phyloP scores from a whole-genome alignment of 2,888 invertebrate genomes.

The Agriopis marginaria region DNA sequence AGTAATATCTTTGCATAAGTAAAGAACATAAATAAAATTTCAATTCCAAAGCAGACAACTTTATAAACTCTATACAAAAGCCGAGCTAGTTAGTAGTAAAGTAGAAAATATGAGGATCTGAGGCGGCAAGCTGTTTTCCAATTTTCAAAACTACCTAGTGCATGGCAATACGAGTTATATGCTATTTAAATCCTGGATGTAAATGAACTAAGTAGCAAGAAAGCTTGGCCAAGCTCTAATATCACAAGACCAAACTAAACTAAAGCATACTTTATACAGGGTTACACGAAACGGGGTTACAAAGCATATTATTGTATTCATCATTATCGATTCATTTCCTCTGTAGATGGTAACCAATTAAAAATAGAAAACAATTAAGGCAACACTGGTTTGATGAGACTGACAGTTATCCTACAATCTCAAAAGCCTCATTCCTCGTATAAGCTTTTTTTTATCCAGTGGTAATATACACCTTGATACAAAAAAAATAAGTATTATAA shows the following conservation, averaged over 20 bases:
- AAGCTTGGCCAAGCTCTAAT: neutral
- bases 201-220: neutral
- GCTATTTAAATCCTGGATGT: neutral
- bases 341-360: too few relatives aligned
- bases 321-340: too few relatives aligned
- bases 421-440: too few relatives aligned
- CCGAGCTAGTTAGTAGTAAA: conserved; percentile 4
- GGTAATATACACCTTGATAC: too few relatives aligned
- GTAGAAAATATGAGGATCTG: neutral
- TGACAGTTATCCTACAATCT: too few relatives aligned
- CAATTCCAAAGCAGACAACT: neutral
- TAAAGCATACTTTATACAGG: too few relatives aligned
- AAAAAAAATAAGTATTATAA: too few relatives aligned
- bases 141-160: conserved; percentile 1
- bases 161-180: neutral
- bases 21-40: conserved; percentile 4
- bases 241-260: neutral
- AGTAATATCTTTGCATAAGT: neutral
- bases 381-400: too few relatives aligned
- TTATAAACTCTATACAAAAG: neutral
- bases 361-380: too few relatives aligned
- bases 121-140: conserved; percentile 21
- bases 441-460: too few relatives aligned
- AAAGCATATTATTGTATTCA: too few relatives aligned
- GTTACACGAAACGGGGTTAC: too few relatives aligned